These are phyloP conservation scores for Podarcis raffonei DNA, from an alignment of 2,113 vertebrate genomes.

Conservation along the genomic window DNA sequence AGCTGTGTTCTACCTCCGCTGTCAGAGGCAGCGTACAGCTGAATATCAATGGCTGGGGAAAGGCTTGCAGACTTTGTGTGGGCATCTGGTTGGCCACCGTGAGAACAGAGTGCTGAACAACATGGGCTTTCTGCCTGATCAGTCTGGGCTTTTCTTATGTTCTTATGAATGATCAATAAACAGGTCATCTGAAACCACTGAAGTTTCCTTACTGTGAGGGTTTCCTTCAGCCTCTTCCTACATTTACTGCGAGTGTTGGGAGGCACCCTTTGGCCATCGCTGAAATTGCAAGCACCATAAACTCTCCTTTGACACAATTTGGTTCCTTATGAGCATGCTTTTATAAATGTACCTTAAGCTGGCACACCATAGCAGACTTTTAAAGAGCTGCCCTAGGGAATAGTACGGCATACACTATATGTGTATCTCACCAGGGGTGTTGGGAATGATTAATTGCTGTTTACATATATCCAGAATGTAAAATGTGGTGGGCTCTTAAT, in stretches of 20 bases:
- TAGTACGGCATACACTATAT: background rate
- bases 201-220: conserved; percentile 12
- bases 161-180: no score
- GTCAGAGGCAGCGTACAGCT: no score
- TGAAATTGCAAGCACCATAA: conserved; percentile 50
- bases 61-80: no score
- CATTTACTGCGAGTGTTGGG: conserved; percentile 43
- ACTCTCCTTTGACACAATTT: fast-evolving
- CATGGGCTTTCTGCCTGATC: no score
- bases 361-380: background rate
- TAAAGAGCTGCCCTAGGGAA: background rate
- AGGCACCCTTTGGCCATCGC: conserved; percentile 52
- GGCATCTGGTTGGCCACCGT: no score
- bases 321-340: background rate
- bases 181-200: background rate
- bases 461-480: background rate
- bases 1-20: no score
- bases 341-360: background rate
- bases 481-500: fast-evolving
- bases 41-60: no score
- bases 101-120: no score
- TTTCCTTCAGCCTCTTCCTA: background rate
- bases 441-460: conserved; percentile 29
- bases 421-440: background rate
- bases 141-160: background rate